Evolutionary conservation across 2,113 vertebrate genomes (phyloP).

Genomic region (Platysternon megacephalum): DNA sequence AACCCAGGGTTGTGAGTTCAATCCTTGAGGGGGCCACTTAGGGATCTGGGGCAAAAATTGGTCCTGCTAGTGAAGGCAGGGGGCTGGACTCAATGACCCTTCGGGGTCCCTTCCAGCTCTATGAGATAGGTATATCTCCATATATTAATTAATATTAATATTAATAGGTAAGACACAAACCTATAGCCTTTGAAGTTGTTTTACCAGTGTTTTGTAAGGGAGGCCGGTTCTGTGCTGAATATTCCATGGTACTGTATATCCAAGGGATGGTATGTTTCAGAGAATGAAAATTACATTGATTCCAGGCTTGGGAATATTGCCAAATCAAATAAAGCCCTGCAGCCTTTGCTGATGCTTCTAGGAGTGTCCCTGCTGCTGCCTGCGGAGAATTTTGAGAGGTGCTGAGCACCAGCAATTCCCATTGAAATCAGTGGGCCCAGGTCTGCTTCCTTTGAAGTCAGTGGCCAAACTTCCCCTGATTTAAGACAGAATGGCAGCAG

Average conservation of each 20-base stretch:
- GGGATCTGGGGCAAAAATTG: no score
- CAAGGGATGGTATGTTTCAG: background rate
- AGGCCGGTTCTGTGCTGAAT: no score
- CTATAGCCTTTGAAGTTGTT: background rate
- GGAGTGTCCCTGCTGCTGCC: background rate
- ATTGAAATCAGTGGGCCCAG: background rate
- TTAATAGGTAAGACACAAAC: background rate
- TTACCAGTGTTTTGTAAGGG: background rate
- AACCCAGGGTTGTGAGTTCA: no score
- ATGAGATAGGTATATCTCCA: no score
- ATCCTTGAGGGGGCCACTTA: no score
- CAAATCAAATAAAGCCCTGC: background rate
- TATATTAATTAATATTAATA: no score
- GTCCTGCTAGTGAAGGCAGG: no score
- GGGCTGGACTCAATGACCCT: no score
- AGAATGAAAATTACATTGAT: background rate
- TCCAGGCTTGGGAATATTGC: rapidly evolving
- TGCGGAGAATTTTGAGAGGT: background rate
- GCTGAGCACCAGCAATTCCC: background rate
- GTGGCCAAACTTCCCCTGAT: background rate
- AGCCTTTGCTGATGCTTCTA: background rate
- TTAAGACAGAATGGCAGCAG: background rate
- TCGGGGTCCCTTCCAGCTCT: no score
- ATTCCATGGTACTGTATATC: background rate
- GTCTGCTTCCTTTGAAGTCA: background rate